These are phyloP conservation scores for Microcebus murinus DNA, from an alignment of 2,113 vertebrate genomes.

Conservation along the genomic window DNA sequence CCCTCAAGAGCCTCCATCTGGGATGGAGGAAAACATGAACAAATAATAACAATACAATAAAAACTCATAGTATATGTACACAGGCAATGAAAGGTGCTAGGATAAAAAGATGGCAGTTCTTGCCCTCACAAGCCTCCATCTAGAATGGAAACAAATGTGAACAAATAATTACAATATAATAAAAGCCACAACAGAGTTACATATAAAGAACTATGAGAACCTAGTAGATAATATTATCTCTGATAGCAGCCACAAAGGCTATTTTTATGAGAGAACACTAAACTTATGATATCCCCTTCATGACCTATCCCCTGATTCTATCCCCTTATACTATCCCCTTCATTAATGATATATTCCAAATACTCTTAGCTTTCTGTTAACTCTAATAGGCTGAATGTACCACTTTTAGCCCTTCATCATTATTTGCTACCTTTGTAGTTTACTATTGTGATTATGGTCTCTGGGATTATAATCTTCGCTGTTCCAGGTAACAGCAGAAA, in stretches of 20 bases:
- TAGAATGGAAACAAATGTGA: conserved; percentile 29
- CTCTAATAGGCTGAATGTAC: not conserved
- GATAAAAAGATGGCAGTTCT: conserved; percentile 25
- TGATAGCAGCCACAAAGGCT: not conserved
- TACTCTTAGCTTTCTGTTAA: not conserved
- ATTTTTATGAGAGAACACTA: not conserved
- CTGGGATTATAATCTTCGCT: not conserved
- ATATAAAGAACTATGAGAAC: conserved; percentile 27
- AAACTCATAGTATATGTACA: not conserved
- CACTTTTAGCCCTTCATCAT: not conserved
- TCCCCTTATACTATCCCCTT: not conserved
- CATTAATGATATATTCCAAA: not conserved
- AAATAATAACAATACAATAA: not conserved
- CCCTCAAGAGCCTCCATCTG: not conserved
- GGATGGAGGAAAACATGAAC: conserved; percentile 28
- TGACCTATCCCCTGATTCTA: not conserved
- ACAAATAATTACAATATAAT: not conserved
- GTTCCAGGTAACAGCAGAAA: not conserved
- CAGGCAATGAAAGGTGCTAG: not conserved
- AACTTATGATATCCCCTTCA: not conserved
- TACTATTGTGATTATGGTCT: not conserved
- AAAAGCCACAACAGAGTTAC: not conserved
- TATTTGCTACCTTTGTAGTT: not conserved
- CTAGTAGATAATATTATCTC: not conserved
- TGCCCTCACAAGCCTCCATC: not conserved